phyloP scores from a whole-genome alignment of 2,113 vertebrate species.

The Semicossyphus pulcher region DNA sequence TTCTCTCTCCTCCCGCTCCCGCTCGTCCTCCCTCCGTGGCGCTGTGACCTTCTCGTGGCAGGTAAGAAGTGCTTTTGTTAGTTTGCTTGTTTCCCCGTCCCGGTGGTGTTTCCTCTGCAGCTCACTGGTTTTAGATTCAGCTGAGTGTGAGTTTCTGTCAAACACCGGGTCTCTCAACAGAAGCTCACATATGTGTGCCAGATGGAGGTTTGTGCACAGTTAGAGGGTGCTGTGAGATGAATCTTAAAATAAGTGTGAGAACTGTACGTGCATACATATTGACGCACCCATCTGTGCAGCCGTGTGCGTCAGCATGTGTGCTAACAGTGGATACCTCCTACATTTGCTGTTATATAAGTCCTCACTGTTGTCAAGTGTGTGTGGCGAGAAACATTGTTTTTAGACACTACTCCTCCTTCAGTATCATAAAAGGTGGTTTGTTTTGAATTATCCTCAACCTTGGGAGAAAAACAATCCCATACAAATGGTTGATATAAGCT shows the following conservation, averaged over 20 bases:
- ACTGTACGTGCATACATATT: slow-evolving; percentile 1
- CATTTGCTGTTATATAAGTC: slow-evolving; percentile 5
- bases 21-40: not conserved
- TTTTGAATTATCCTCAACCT: too few relatives aligned
- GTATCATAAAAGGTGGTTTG: too few relatives aligned
- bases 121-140: slow-evolving; percentile 13
- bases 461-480: too few relatives aligned
- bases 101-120: slow-evolving; percentile 20
- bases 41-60: slow-evolving; percentile 46
- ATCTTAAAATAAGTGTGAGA: slow-evolving; percentile 30
- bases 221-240: slow-evolving; percentile 44
- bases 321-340: not conserved
- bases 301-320: not conserved
- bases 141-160: slow-evolving; percentile 56
- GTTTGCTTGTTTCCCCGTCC: slow-evolving; percentile 9
- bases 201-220: slow-evolving; percentile 53
- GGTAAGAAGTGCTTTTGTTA: slow-evolving; percentile 58
- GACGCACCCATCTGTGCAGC: slow-evolving; percentile 14
- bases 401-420: not conserved
- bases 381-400: not conserved
- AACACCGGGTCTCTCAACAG: slow-evolving; percentile 44
- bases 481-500: not conserved
- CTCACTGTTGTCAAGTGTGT: not conserved
- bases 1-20: slow-evolving; percentile 11
- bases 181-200: slow-evolving; percentile 61